phyloP scores from a whole-genome alignment of 2,888 invertebrate species.

The Eristalis intricaria region DNA sequence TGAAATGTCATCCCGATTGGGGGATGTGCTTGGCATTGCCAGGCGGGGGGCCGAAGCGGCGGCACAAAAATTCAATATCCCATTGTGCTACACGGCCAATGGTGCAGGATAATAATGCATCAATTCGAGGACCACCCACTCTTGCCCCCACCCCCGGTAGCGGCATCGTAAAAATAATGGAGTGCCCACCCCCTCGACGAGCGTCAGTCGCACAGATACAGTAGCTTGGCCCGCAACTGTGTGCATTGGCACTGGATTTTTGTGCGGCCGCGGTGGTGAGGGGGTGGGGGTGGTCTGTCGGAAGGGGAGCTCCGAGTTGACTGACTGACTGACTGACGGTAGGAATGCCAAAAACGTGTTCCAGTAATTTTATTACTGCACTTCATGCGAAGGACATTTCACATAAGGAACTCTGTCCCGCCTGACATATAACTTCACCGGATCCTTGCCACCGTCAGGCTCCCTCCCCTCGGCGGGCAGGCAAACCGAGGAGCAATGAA shows the following conservation, averaged over 20 bases:
- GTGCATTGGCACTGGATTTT: not conserved
- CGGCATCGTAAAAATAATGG: conserved; percentile 45
- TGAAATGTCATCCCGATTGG: conserved; percentile 38
- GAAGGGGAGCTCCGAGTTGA: conserved; percentile 10
- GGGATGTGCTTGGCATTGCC: not conserved
- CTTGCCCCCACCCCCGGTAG: not conserved
- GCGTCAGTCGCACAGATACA: not conserved
- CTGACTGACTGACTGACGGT: conserved; percentile 42
- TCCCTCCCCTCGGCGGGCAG: not conserved
- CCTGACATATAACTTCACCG: conserved; percentile 35
- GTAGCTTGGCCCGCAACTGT: not conserved
- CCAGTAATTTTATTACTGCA: conserved; percentile 67
- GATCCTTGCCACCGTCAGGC: not conserved
- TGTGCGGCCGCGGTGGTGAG: not conserved
- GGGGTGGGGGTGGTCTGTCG: conserved; percentile 12
- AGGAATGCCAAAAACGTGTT: conserved; percentile 58
- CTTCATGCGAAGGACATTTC: conserved; percentile 54
- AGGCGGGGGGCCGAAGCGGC: not conserved
- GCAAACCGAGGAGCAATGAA: not conserved
- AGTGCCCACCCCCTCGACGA: conserved; percentile 6
- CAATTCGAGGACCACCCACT: not conserved
- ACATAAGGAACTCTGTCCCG: conserved; percentile 1
- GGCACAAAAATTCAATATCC: conserved; percentile 31
- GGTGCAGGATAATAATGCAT: conserved; percentile 17
- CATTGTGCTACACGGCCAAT: not conserved